phyloP scores from a whole-genome alignment of 2,113 vertebrate species.

The Fukomys damarensis region DNA sequence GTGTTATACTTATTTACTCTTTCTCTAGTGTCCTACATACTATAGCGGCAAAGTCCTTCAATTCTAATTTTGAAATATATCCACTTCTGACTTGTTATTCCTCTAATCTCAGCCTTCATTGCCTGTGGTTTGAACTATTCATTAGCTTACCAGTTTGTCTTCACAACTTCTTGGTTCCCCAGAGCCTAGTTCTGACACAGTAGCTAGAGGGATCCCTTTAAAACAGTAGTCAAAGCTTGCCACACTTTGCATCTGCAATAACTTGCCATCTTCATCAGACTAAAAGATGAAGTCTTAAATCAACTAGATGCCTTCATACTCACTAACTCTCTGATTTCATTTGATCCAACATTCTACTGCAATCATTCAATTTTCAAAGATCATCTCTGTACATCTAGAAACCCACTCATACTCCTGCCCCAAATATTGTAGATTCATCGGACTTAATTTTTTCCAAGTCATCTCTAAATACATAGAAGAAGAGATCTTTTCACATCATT shows the following conservation, averaged over 20 bases:
- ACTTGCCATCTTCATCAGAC: not conserved
- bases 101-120: not conserved
- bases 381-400: not conserved
- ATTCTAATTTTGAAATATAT: not conserved
- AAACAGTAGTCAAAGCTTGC: not conserved
- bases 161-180: not conserved
- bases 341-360: not conserved
- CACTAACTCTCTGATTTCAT: not conserved
- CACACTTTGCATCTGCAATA: not conserved
- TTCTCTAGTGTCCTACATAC: not conserved
- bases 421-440: not conserved
- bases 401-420: not conserved
- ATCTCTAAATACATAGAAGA: not conserved
- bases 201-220: not conserved
- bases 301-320: not conserved
- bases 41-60: not conserved
- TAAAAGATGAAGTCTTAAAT: not conserved
- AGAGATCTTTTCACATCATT: not conserved
- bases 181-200: not conserved
- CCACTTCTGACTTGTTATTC: not conserved
- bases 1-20: not conserved
- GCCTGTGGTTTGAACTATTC: not conserved
- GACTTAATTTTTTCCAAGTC: not conserved
- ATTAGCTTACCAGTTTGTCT: not conserved
- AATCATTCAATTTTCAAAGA: not conserved